phyloP scores from a whole-genome alignment of 2,888 invertebrate species.

The Euspilapteryx auroguttella region DNA sequence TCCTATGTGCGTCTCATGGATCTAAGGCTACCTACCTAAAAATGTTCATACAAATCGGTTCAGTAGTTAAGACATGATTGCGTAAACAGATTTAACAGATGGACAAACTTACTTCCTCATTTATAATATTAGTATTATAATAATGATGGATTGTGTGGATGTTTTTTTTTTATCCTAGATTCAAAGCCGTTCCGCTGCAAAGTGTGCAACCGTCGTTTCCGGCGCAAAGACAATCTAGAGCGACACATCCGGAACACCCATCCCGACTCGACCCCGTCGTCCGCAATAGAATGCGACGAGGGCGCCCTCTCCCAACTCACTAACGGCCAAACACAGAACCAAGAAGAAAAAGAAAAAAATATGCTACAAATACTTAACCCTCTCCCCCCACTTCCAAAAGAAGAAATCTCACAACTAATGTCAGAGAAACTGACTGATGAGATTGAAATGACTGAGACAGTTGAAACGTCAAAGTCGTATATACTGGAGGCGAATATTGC shows the following conservation, averaged over 20 bases:
- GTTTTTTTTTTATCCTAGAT: no score
- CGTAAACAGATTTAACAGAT: no score
- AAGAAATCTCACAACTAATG: conserved; percentile 31
- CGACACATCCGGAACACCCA: conserved; percentile 79
- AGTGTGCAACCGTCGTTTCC: conserved; percentile 70
- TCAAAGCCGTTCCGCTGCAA: conserved; percentile 71
- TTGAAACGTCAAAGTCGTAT: conserved; percentile 26
- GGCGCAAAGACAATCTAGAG: conserved; percentile 76
- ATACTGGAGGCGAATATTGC: conserved; percentile 48
- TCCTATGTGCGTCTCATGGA: no score
- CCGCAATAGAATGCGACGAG: conserved; percentile 32
- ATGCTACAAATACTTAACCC: conserved; percentile 34
- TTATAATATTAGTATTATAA: no score
- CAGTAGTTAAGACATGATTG: no score
- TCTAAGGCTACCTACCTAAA: no score
- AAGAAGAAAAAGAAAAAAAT: conserved; percentile 17
- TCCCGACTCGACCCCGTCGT: conserved; percentile 41
- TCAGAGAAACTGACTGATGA: conserved; percentile 12
- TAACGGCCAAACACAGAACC: conserved; percentile 1
- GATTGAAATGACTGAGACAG: conserved; percentile 10
- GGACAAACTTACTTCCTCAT: no score
- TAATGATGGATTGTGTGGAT: no score
- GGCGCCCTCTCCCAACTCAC: conserved; percentile 20
- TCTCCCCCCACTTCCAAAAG: conserved; percentile 32
- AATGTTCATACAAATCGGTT: no score